Base-by-base conservation (phyloP, 2,113 vertebrate genomes). In the Platycercus adscitus region DNA sequence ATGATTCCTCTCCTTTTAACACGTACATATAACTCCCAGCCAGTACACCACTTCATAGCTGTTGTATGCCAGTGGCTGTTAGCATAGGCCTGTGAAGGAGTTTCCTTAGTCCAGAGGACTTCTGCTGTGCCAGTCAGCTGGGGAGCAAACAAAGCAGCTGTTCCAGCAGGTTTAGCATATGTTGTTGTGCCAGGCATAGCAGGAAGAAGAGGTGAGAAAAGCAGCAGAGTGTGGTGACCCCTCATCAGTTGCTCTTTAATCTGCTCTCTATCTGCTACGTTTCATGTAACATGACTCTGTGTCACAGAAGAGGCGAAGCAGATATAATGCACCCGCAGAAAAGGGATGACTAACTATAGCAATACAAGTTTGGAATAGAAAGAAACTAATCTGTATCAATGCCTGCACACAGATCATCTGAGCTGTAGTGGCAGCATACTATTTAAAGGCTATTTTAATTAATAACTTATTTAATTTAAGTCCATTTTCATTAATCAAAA, bases 21-120 rank as follows among this genome's bases (percentile, higher is more conserved):
- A 12, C 0, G 2, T 14, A 23, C 28, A 2, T 16, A 18, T 16
- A n/a, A 7, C 19, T 83, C 35, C 29, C 28, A 61, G 58, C 3
- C 37, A 47, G 31, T n/a, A 9, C 13, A 44, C 3, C 5, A 10
- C 13, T 66, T 15, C 9, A 5, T 4, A 75, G 11, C 7, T 66
- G 19, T 37, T 52, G 19, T 46, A 29, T 25, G 65, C 23, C 52
- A 16, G 6, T 28, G n/a, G n/a, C 24, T 41, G 18, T 61, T 90
- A 60, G 33, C 28, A 50, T 41, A 55, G 28, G 24, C 17, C 73
- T 19, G 1, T 44, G 53, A 53, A 58, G 8, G 52, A 29, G 7
- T 12, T 69, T 55, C 18, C 55, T 46, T 21, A 25, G 23, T 47
- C 35, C 29, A 41, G 26, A 35, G 11, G 10, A 3, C 12, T 52